Base-by-base conservation (phyloP, 2,113 vertebrate species). In the Dendrocopos noguchii region DNA sequence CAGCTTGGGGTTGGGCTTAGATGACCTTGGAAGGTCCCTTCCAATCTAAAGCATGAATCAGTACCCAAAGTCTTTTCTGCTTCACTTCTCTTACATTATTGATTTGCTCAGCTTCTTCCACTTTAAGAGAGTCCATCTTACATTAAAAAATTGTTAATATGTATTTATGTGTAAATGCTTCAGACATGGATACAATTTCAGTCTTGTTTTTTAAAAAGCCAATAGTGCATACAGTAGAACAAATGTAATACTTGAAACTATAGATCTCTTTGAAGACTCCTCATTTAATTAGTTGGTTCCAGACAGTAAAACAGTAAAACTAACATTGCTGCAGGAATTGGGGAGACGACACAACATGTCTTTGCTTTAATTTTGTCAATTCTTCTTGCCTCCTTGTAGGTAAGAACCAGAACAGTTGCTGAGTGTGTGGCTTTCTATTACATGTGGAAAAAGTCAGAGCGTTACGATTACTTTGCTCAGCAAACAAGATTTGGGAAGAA, bases 391-490 rank as follows among this genome's bases (percentile, higher is more conserved):
- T n/a, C 4, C 71, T 21, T 64, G 63, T 71, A 99, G 99, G 99
- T 99, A 88, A 98, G 98, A 92, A 98, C 98, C 78, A 98, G 99
- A 96, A 99, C 98, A 11, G 99, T 99, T 81, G 98, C 99, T 55
- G 99, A 99, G 95, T 99, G 99, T 96, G 99, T 99, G 42, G 99
- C 99, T 19, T 99, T 99, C 97, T 99, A 99, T 92, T 99, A 99
- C 93, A 99, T 99, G 98, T 99, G 99, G 99, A 99, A 99, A 28
- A 99, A 99, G 96, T 99, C 99, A 0, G 99, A 99, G 95, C 98
- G 99, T 60, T 99, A 99, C 9, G 99, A 99, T 97, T 98, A 98
- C 93, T 99, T 99, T 91, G 99, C 99, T 90, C 99, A 99, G 93
- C 99, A 99, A 97, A 99, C 99, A 93, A 98, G 98, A 72, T 99